phyloP scores from a whole-genome alignment of 2,797 vertebrate genomes.

The Myripristis murdjan region DNA sequence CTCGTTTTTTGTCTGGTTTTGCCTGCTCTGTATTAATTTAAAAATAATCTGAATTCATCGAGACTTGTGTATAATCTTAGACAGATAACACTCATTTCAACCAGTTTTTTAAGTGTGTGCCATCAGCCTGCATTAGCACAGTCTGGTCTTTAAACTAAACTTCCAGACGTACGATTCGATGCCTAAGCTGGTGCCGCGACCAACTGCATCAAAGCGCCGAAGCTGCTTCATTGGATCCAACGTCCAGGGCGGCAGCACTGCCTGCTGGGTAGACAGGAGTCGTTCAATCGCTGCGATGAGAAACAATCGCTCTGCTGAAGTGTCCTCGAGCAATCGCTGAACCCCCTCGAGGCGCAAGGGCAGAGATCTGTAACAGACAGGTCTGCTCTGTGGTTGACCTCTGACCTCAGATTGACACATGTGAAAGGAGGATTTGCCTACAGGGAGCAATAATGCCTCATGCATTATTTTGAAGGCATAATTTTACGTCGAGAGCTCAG shows the following conservation, averaged over 20 bases:
- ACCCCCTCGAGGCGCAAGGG: neutral
- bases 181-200: no score
- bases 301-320: neutral
- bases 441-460: conserved; percentile 39
- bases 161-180: no score
- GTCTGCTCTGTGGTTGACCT: neutral
- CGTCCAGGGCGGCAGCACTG: no score
- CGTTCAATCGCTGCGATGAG: conserved; percentile 5
- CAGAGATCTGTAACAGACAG: conserved; percentile 9
- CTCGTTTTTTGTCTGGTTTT: no score
- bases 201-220: neutral
- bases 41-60: neutral
- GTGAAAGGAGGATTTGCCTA: neutral
- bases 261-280: no score
- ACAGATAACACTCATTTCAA: no score
- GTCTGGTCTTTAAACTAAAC: no score
- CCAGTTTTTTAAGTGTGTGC: no score
- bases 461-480: conserved; percentile 29
- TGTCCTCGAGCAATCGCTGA: conserved; percentile 19
- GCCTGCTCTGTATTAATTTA: no score
- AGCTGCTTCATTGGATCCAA: neutral
- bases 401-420: neutral
- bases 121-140: no score
- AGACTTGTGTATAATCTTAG: neutral
- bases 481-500: neutral